Evolutionary conservation across 2,888 invertebrate genomes (phyloP), one percentile per base, ranked within the genome.

Genomic region (Allolobophora icterica): DNA sequence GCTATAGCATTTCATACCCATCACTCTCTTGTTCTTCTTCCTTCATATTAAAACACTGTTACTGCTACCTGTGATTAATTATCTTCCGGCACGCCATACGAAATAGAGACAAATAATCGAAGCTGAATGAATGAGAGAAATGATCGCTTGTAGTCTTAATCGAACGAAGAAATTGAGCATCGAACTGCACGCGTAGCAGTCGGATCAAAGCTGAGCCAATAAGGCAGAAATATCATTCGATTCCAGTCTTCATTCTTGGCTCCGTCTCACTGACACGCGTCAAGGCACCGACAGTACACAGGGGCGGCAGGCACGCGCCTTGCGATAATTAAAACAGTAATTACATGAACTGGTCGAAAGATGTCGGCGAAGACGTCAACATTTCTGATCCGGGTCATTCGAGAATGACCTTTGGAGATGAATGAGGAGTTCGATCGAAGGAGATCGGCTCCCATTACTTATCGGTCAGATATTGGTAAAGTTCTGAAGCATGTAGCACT

Each of bases 381-480:
- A 71, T 71, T 71, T 71, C 71, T 71, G 30, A 71, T 71, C 71
- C 71, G 71, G 71, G 71, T 71, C n/a, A 71, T 71, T 71, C 71
- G 71, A 71, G 71, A 71, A 71, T n/a, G 71, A 71, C 71, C 71
- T 71, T 71, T 71, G 11, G 71, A 71, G 71, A 71, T 71, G 71
- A 71, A 71, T 71, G n/a, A 71, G 24, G 1, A 52, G 52, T 52
- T 71, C 71, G n/a, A n/a, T 71, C 30, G 71, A 30, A 4, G 71
- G 30, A 24, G 52, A 24, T 0, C n/a, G 71, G 71, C 3, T 71
- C 17, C 30, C n/a, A 1, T 71, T 52, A 52, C 52, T 71, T n/a
- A 71, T 71, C 71, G n/a, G n/a, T 71, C 71, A 71, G 71, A 71
- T 71, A 71, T 71, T n/a, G 71, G 8, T n/a, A n/a, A 71, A n/a